Conservation (phyloP, 1,140 invertebrate species). For the Aphelinus atriplicis region DNA sequence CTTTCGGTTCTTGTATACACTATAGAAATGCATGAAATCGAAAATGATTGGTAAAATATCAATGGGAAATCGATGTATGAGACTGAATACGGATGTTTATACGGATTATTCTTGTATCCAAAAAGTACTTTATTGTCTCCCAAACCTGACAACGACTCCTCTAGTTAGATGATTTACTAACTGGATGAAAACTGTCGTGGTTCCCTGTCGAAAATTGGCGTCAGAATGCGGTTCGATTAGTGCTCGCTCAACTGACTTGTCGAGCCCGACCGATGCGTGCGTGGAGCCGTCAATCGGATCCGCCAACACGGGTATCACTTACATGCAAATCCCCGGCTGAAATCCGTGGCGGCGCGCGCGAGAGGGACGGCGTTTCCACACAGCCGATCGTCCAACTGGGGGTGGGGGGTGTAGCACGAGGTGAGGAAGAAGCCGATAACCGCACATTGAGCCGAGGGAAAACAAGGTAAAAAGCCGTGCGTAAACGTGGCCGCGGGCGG, state of each 20-base stretch:
- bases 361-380: slow-evolving; percentile 3
- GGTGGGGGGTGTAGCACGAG: not conserved
- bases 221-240: slow-evolving; percentile 28
- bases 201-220: too few relatives aligned
- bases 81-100: too few relatives aligned
- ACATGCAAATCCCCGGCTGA: slow-evolving; percentile 62
- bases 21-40: too few relatives aligned
- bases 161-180: too few relatives aligned
- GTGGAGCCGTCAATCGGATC: slow-evolving; percentile 61
- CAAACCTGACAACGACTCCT: too few relatives aligned
- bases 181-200: too few relatives aligned
- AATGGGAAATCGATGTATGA: too few relatives aligned
- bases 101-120: too few relatives aligned
- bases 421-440: slow-evolving; percentile 26
- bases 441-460: not conserved
- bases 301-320: slow-evolving; percentile 62
- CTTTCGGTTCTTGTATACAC: too few relatives aligned
- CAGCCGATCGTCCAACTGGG: slow-evolving; percentile 29
- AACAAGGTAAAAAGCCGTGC: slow-evolving; percentile 2
- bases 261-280: slow-evolving; percentile 45
- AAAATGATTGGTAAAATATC: too few relatives aligned
- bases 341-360: slow-evolving; percentile 50
- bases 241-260: slow-evolving; percentile 46
- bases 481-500: not conserved
- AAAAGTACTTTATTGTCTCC: too few relatives aligned